Evolutionary conservation across 2,113 vertebrate species (phyloP).

Genomic region (Rissa tridactyla): DNA sequence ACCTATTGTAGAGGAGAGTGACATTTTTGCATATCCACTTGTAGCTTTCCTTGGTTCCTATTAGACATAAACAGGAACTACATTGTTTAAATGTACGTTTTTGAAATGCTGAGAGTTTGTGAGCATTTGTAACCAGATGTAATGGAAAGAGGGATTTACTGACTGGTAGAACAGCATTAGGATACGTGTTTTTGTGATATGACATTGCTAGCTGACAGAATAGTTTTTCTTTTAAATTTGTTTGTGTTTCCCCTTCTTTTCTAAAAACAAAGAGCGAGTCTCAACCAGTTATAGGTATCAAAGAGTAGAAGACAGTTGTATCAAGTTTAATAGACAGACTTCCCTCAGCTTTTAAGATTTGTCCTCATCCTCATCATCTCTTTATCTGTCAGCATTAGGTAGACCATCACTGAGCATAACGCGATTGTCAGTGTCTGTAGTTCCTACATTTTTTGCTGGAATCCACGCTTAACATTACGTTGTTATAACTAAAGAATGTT

Average conservation of each 20-base stretch:
- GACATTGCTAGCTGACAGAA: neutral
- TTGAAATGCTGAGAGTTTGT: neutral
- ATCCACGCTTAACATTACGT: neutral
- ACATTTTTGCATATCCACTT: neutral
- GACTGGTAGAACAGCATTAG: neutral
- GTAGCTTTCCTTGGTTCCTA: neutral
- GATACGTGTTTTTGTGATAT: neutral
- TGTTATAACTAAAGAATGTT: neutral
- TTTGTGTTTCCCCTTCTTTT: neutral
- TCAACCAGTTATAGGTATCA: neutral
- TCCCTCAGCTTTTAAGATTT: neutral
- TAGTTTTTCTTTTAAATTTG: neutral
- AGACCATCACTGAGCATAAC: neutral
- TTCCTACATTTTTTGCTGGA: neutral
- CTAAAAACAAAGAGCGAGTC: neutral
- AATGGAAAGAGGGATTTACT: neutral
- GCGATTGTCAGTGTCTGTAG: neutral
- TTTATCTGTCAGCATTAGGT: neutral
- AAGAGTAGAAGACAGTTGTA: neutral
- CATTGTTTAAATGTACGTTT: neutral
- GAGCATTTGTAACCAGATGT: neutral
- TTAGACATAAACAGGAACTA: neutral
- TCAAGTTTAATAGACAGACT: neutral
- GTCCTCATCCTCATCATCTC: neutral
- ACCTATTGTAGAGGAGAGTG: neutral